phyloP scores from a whole-genome alignment of 37 sponge, comb jelly and placozoan genomes.

The Tethya wilhelma region DNA sequence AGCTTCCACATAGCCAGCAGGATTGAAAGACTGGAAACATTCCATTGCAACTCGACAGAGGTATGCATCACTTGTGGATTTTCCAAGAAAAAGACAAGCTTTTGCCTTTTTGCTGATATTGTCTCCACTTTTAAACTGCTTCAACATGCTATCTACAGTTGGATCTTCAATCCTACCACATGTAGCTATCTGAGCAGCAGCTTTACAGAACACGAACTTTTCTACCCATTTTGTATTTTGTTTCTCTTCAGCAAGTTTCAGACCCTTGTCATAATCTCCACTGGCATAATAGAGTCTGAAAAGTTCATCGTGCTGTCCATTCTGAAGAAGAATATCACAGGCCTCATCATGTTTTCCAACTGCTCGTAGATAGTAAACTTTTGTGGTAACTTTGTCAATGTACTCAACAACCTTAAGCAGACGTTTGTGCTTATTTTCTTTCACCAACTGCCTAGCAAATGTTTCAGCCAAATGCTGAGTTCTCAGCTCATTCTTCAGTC shows the following conservation, averaged over 20 bases:
- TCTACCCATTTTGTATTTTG: not conserved
- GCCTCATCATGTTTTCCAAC: slow-evolving; percentile 7
- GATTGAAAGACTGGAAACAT: not conserved
- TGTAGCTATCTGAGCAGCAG: not conserved
- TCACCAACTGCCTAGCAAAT: not conserved
- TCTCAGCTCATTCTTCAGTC: not conserved
- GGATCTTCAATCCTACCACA: not conserved
- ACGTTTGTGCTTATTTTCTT: not conserved
- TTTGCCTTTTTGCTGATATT: not conserved
- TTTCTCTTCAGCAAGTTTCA: slow-evolving; percentile 6
- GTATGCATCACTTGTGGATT: not conserved
- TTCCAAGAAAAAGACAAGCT: slow-evolving; percentile 13
- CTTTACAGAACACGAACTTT: slow-evolving; percentile 1
- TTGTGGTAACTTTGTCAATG: not conserved
- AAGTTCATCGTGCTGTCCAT: slow-evolving; percentile 1
- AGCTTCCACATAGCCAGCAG: slow-evolving; percentile 12
- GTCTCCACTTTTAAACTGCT: not conserved
- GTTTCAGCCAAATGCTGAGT: slow-evolving; percentile 1
- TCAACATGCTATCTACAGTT: not conserved
- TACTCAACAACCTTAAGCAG: slow-evolving; percentile 4
- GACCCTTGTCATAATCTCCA: slow-evolving; percentile 27
- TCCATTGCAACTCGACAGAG: not conserved
- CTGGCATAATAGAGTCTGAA: slow-evolving; percentile 20
- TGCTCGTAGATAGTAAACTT: slow-evolving; percentile 10
- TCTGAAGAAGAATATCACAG: slow-evolving; percentile 3